Conservation (phyloP, 2,888 invertebrate genomes). For the Incurvaria masculella region DNA sequence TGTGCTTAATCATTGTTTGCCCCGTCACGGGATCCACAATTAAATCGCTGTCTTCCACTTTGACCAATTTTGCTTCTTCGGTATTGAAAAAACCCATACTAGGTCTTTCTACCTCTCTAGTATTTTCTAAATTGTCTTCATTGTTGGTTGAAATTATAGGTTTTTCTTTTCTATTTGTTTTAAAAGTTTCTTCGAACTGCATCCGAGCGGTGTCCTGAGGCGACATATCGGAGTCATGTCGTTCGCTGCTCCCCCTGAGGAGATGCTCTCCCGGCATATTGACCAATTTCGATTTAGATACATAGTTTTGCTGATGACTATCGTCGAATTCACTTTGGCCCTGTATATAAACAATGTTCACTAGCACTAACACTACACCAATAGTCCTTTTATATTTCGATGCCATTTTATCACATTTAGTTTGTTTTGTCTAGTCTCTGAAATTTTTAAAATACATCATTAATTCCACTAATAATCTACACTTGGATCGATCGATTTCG, state of each 20-base stretch:
- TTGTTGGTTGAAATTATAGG: too few species aligned
- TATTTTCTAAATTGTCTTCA: not conserved
- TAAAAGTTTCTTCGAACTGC: too few species aligned
- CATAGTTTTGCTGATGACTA: not conserved
- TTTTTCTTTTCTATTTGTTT: too few species aligned
- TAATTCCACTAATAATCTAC: too few species aligned
- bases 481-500: too few species aligned
- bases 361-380: conserved; percentile 1
- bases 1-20: conserved; percentile 11
- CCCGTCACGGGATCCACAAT: conserved; percentile 12
- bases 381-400: not conserved
- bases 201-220: not conserved
- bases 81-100: conserved; percentile 11
- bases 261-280: conserved; percentile 6
- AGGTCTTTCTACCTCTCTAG: conserved; percentile 5
- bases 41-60: conserved; percentile 13
- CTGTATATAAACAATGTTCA: not conserved
- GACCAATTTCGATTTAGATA: not conserved
- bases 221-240: not conserved
- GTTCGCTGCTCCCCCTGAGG: conserved; percentile 3
- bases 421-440: too few species aligned
- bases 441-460: too few species aligned
- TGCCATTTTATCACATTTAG: not conserved
- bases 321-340: not conserved
- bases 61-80: conserved; percentile 11